Conservation (phyloP, 2,888 invertebrate species). For the Hirtodrosophila confusa region DNA sequence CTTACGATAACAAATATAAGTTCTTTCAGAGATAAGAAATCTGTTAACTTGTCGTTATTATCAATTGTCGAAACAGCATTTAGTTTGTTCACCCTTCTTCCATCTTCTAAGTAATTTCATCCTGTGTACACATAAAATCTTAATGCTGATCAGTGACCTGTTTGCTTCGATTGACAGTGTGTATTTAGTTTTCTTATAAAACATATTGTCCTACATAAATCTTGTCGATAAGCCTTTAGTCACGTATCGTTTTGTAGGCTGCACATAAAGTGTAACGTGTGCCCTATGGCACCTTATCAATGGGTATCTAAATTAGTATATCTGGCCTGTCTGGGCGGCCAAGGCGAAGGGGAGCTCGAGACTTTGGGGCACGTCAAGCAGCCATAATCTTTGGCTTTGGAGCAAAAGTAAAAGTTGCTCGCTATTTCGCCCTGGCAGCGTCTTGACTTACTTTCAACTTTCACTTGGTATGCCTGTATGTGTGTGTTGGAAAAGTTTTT, state of each 20-base stretch:
- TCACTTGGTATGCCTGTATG: constrained; percentile 35
- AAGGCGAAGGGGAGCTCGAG: constrained; percentile 25
- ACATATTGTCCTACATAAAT: constrained; percentile 14
- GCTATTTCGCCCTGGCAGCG: constrained; percentile 39
- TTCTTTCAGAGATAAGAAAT: no score
- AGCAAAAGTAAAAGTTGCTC: constrained; percentile 65
- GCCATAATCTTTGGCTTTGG: constrained; percentile 58
- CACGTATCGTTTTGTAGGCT: constrained; percentile 27
- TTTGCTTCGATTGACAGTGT: not conserved
- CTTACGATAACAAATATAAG: no score
- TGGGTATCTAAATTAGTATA: constrained; percentile 40
- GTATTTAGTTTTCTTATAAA: not conserved
- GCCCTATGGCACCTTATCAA: constrained; percentile 23
- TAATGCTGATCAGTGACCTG: not conserved
- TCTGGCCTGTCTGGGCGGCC: constrained; percentile 16
- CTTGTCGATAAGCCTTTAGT: constrained; percentile 25
- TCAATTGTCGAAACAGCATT: not conserved
- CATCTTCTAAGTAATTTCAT: no score
- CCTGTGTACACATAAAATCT: no score
- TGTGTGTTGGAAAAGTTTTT: constrained; percentile 45
- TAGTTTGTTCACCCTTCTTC: not conserved
- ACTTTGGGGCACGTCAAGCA: constrained; percentile 38
- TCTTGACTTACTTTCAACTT: constrained; percentile 75
- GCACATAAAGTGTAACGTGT: constrained; percentile 7
- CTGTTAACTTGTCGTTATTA: no score